Evolutionary conservation across 2,888 invertebrate genomes (phyloP), one percentile per base, ranked within the genome.

Genomic region (Pseudoips prasinana): DNA sequence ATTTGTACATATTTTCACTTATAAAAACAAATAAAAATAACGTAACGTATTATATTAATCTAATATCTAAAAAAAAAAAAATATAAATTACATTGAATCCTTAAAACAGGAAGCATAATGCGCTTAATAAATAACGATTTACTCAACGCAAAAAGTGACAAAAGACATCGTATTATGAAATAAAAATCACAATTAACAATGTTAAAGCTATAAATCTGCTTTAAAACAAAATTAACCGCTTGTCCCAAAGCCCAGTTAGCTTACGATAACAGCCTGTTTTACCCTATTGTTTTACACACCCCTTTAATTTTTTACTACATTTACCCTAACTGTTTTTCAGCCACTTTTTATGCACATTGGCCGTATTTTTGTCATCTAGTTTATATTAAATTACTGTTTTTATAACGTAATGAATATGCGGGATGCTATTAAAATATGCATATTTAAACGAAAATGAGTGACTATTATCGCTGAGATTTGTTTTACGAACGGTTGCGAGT

Each of bases 351-450:
- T 73, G 54, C 39, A 58, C 71, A 84, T 83, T 87, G 73, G 81
- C 84, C 56, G 64, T 78, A 81, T 86, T 86, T 78, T 76, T 80
- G 82, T 85, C 80, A 66, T 79, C 77, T 84, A 82, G 76, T 86
- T 87, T 87, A 85, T 87, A 87, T 87, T 86, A 86, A 86, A 87
- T 88, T 87, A 87, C 85, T 59, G 73, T 84, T 86, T 86, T 85
- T 85, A 58, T 77, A 49, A 43, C 42, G 79, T 81, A 83, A 86
- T 86, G 77, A 81, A 84, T 85, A 88, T 83, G 83, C 82, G 85
- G 85, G 86, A 64, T 30, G 33, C 64, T 56, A 68, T 81, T 80
- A 73, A 58, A 52, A 64, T 69, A 71, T 76, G 73, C 74, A 76
- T 79, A 69, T 73, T 75, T 74, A 64, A 69, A 64, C 43, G 76